A percentile compares a stretch with the other conserved stretches of the same genome.
phyloP scores from a whole-genome alignment of 2,113 vertebrate species.

The Hyla sarda region DNA sequence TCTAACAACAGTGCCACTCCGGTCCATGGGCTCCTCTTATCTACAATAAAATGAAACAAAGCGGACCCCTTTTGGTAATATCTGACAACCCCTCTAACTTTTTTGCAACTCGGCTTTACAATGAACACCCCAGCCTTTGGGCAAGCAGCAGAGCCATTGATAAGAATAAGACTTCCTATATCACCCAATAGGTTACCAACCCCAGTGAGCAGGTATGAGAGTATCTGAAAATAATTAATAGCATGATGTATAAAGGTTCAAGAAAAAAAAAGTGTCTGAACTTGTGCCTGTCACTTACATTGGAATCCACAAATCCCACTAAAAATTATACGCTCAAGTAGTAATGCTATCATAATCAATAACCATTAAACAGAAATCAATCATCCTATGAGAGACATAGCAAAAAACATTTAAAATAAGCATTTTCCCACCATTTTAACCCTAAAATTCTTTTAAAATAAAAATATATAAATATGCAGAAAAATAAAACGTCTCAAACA shows the following conservation, averaged over 20 bases:
- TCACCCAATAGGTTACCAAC: not conserved
- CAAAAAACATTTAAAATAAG: slow-evolving; percentile 52
- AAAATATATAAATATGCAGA: slow-evolving; percentile 60
- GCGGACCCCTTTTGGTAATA: not conserved
- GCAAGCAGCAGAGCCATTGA: not conserved
- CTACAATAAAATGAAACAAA: not conserved
- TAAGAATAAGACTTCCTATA: not conserved
- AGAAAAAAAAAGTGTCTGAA: not conserved
- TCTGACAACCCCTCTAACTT: not conserved
- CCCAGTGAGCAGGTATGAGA: slow-evolving; percentile 11
- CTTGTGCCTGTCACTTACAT: slow-evolving; percentile 26
- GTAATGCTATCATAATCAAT: slow-evolving; percentile 41
- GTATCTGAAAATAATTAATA: not conserved
- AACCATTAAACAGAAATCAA: slow-evolving; percentile 39
- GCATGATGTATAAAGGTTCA: not conserved
- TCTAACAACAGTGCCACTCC: no score
- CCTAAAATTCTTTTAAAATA: slow-evolving; percentile 58
- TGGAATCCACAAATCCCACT: slow-evolving; percentile 16
- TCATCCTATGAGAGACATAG: slow-evolving; percentile 32
- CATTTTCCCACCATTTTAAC: slow-evolving; percentile 56
- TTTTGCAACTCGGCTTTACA: not conserved
- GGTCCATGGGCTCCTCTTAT: no score
- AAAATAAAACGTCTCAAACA: slow-evolving; percentile 60
- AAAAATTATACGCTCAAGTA: slow-evolving; percentile 35
- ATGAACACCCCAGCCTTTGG: not conserved